These are phyloP conservation scores for Montipora capricornis DNA, from an alignment of 64 coral and sea anemone genomes.

Conservation along the genomic window DNA sequence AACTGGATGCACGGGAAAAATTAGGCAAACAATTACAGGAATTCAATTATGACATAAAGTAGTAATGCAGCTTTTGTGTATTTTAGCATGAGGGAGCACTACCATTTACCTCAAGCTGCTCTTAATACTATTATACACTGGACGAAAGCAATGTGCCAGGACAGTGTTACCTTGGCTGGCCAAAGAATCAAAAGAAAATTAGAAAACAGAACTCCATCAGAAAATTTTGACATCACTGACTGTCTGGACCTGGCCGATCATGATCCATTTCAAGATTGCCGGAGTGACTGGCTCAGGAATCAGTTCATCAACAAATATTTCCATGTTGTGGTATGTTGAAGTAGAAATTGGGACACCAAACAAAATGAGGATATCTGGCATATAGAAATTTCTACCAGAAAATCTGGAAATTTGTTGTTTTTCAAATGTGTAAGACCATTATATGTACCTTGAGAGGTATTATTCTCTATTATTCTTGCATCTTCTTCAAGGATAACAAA, in stretches of 20 bases:
- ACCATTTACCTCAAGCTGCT: conserved; percentile 14
- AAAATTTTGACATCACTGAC: neutral
- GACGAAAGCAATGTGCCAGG: neutral
- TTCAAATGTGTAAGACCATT: too few relatives aligned
- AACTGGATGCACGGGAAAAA: neutral
- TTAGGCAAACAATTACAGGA: neutral
- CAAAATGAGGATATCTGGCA: neutral
- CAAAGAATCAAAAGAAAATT: neutral
- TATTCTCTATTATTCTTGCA: too few relatives aligned
- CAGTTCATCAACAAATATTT: conserved; percentile 14
- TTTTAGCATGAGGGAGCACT: conserved; percentile 7
- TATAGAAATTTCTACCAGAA: neutral
- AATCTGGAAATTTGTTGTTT: too few relatives aligned
- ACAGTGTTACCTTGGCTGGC: neutral
- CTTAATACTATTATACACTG: neutral
- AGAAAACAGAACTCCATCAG: neutral
- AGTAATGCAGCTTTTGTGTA: neutral
- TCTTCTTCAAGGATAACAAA: neutral
- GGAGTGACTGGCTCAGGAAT: neutral
- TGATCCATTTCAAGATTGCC: neutral
- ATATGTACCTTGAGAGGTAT: too few relatives aligned
- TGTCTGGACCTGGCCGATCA: neutral
- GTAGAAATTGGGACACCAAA: too few relatives aligned
- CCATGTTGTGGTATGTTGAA: conserved; percentile 22
- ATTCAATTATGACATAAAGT: neutral